Evolutionary conservation across 2,113 vertebrate species (phyloP).

Genomic region (Otis tarda): DNA sequence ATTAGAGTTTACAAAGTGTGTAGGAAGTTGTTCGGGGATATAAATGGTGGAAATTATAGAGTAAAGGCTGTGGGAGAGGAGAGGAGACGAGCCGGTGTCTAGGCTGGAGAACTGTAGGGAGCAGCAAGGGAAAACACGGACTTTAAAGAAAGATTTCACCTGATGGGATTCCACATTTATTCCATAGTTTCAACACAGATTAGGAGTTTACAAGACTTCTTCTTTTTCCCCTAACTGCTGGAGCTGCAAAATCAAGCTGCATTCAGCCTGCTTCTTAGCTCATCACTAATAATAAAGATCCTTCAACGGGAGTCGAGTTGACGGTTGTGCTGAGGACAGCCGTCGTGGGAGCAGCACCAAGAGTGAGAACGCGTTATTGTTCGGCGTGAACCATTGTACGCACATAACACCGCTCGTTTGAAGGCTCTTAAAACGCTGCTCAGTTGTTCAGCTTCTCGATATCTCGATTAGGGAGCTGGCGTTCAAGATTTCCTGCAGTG

Average conservation of each 20-base stretch:
- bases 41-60: not conserved
- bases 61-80: not conserved
- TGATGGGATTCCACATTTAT: not conserved
- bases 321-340: constrained; percentile 62
- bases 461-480: not conserved
- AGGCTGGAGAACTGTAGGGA: not conserved
- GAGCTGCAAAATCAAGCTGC: constrained; percentile 62
- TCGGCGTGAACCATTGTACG: not conserved
- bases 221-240: not conserved
- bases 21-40: not conserved
- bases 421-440: constrained; percentile 34
- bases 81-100: not conserved
- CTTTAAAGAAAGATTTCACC: not conserved
- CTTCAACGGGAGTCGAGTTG: constrained; percentile 29
- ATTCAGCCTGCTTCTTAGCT: constrained; percentile 49
- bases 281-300: constrained; percentile 64
- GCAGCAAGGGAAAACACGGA: not conserved
- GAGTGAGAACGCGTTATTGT: not conserved
- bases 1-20: not conserved
- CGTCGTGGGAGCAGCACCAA: not conserved
- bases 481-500: not conserved
- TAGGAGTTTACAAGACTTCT: not conserved
- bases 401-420: not conserved
- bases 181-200: not conserved
- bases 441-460: constrained; percentile 26